Evolutionary conservation across 1,140 invertebrate genomes (phyloP), one percentile per base, ranked within the genome.

Genomic region (Anadara kagoshimensis): DNA sequence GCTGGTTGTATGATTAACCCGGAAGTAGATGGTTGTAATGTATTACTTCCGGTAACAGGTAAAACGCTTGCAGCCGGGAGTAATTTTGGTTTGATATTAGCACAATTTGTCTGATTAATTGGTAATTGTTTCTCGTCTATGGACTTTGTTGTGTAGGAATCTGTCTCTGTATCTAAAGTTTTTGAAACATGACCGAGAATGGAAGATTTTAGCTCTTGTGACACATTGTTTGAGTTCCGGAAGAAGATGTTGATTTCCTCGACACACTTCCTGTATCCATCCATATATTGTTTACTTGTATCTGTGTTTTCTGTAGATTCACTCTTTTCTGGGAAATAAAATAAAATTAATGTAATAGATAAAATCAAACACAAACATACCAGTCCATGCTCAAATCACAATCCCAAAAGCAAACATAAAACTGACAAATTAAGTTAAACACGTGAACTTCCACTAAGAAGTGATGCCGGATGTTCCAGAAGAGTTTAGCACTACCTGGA

Each of bases 191-290:
- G 69, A 5, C 26, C 5, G 5, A 63, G 53, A 24, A 72, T 53
- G 0, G 69, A 44, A 1, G 61, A 12, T 51, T 65, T 64, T 0
- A 72, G 18, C 0, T 72, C 69, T 4, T 41, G 5, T 11, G 69
- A 53, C 8, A 72, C 16, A 54, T 64, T 65, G 26, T 64, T 63
- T 12, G 53, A 43, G 16, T 43, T 51, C 16, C 47, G 61, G 24
- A 62, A 56, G 49, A 72, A 72, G 16, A 20, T 43, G 29, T 64
- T 14, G 20, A 72, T 64, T 63, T 72, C 69, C 8, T 65, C 54
- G 43, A 56, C 54, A 41, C 69, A 72, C 58, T 59, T 72, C 20
- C 44, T 56, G 22, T 58, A 72, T 16, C 69, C 69, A 10, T 61
- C 69, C 18, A 64, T 20, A n/a, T 58, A 72, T 20, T 64, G 62